These are phyloP conservation scores for Sweltsa coloradensis DNA, from an alignment of 1,140 invertebrate species.

Conservation along the genomic window DNA sequence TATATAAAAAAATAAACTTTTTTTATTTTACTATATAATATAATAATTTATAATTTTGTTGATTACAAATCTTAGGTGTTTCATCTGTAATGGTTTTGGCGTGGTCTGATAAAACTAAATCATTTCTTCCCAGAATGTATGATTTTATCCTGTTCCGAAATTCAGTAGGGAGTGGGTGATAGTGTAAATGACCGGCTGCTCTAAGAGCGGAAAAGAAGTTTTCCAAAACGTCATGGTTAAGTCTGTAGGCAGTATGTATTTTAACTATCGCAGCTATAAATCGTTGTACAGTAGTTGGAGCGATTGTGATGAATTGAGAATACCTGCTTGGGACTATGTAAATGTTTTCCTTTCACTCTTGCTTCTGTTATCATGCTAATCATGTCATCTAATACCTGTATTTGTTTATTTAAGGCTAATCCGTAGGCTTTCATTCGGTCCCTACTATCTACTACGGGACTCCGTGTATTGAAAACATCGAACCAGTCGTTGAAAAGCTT, in stretches of 20 bases:
- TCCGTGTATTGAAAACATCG: constrained; percentile 14
- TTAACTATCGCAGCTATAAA: background rate
- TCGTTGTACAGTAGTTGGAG: constrained; percentile 15
- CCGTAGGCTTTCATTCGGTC: background rate
- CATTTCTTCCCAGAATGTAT: constrained; percentile 18
- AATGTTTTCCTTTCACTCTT: background rate
- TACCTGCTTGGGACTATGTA: constrained; percentile 3
- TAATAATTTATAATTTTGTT: too few relatives aligned
- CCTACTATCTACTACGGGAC: background rate
- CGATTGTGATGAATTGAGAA: constrained; percentile 18
- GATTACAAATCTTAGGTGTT: too few relatives aligned
- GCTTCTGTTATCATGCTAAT: background rate
- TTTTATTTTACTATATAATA: too few relatives aligned
- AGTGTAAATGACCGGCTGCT: constrained; percentile 9
- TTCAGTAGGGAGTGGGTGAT: constrained; percentile 19
- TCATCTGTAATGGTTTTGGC: too few relatives aligned
- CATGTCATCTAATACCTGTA: constrained; percentile 7
- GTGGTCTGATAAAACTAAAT: too few relatives aligned
- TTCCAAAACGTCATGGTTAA: constrained; percentile 10
- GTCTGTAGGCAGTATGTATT: constrained; percentile 7
- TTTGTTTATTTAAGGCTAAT: constrained; percentile 7
- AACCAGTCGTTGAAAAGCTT: constrained; percentile 11
- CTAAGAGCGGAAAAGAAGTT: constrained; percentile 8
- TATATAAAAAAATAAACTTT: too few relatives aligned
- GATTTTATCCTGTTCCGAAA: constrained; percentile 18